Evolutionary conservation across 2,888 invertebrate genomes (phyloP).

Genomic region (Perdita meconis): DNA sequence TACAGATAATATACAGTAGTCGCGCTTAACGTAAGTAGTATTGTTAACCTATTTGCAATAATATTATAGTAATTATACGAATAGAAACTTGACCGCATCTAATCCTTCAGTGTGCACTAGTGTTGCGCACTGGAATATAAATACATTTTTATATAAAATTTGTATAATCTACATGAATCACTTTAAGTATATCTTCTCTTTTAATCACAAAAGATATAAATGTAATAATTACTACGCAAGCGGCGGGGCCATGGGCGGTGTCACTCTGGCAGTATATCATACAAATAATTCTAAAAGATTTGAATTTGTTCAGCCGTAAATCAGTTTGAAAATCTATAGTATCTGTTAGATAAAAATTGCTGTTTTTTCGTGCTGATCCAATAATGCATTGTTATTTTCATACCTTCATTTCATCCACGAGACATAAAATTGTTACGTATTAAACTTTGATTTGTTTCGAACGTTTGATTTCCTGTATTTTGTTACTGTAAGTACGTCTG

Average conservation of each 20-base stretch:
- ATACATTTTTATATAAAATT: conserved; percentile 80
- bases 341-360: conserved; percentile 54
- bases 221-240: conserved; percentile 78
- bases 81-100: conserved; percentile 81
- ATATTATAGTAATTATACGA: conserved; percentile 78
- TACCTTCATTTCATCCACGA: not conserved
- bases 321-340: conserved; percentile 51
- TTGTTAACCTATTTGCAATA: conserved; percentile 78
- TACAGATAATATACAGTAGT: conserved; percentile 87
- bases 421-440: not conserved
- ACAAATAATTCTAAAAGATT: conserved; percentile 64
- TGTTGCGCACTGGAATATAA: conserved; percentile 76
- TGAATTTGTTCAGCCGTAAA: conserved; percentile 45
- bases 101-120: conserved; percentile 74
- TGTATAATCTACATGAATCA: conserved; percentile 80
- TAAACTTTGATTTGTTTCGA: conserved; percentile 1
- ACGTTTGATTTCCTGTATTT: conserved; percentile 10
- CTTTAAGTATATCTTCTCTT: conserved; percentile 76
- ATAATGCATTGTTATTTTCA: not conserved
- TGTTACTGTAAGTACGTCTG: not conserved
- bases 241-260: conserved; percentile 73
- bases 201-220: conserved; percentile 79
- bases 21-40: conserved; percentile 75
- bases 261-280: conserved; percentile 77
- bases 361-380: conserved; percentile 51